Base-by-base conservation (phyloP, 2,113 vertebrate species). In the Holacanthus passer region DNA sequence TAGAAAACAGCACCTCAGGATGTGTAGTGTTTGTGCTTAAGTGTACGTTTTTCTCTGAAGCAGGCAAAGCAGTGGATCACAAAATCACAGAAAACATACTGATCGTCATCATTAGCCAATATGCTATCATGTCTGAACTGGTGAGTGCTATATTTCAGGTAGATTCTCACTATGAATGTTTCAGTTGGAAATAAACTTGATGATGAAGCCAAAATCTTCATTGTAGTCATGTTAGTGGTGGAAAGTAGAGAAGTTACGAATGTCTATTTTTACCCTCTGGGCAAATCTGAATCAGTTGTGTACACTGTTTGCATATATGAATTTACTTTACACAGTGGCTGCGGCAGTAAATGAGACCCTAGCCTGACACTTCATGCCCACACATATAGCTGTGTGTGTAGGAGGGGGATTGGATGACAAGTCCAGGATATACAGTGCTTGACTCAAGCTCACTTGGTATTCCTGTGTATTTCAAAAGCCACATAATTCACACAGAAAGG, bases 381-480 rank as follows among this genome's bases (percentile, higher is more conserved):
- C 93, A 88, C 92, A 87, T 73, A 65, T 32, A 73, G 66, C 82
- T 72, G 72, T 41, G 16, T 55, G 84, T 74, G 92, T 91, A 60
- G 92, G 93, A 83, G 89, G 75, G 50, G 74, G 79, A 89, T 70
- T 72, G 79, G 79, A 88, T 89, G 89, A 91, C 89, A 83, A 84
- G 83, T 78, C 83, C 59, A 73, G 84, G 81, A 87, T 86, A 74
- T 83, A 45, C 43, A 24, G 66, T 71, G 81, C 73, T 90, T 35
- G 76, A 82, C 73, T 92, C 41, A 3, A 76, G 63, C 85, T 89
- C 84, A 83, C 78, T 79, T 27, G 20, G 37, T 77, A 35, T 85
- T 80, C 80, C 74, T 81, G 59, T 77, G 72, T 73, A 66, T 91
- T 86, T 88, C 56, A 85, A 84, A 88, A 82, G 69, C 53, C 65